A percentile compares a stretch with the other conserved stretches of the same genome.
Conservation (phyloP, 1,140 invertebrate genomes). For the Rhagoletis pomonella region DNA sequence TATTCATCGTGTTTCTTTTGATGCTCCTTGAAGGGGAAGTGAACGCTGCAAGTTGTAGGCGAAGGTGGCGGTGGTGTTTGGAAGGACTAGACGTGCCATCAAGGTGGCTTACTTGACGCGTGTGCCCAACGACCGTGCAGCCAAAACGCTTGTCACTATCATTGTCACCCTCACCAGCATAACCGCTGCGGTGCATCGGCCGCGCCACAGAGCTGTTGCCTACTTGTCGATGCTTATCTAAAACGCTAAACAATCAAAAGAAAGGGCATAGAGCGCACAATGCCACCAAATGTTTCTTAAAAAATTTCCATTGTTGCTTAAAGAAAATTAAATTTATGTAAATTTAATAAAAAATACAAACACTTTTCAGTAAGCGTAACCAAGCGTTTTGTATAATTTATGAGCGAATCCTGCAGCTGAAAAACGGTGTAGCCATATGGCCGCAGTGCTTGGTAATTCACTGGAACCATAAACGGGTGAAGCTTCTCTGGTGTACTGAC, state of each 20-base stretch:
- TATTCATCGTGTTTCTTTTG: slow-evolving; percentile 10
- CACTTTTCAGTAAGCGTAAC: slow-evolving; percentile 43
- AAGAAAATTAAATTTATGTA: slow-evolving; percentile 48
- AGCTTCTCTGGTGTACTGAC: background rate
- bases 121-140: background rate
- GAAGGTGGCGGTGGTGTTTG: background rate
- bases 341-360: slow-evolving; percentile 38
- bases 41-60: background rate
- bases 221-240: slow-evolving; percentile 48
- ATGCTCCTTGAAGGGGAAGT: background rate
- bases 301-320: background rate
- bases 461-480: slow-evolving; percentile 1
- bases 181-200: background rate
- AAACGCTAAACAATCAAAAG: slow-evolving; percentile 31
- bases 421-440: slow-evolving; percentile 40
- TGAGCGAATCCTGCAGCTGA: slow-evolving; percentile 38
- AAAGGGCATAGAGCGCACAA: background rate
- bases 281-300: background rate
- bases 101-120: slow-evolving; percentile 39
- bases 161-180: background rate
- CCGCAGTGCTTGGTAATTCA: background rate
- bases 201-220: background rate
- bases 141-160: slow-evolving; percentile 29
- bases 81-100: background rate
- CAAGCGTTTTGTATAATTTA: slow-evolving; percentile 50